A percentile compares a stretch with the other conserved stretches of the same genome.
These are phyloP conservation scores for Zapus hudsonius DNA, from an alignment of 2,113 vertebrate species.

Conservation along the genomic window DNA sequence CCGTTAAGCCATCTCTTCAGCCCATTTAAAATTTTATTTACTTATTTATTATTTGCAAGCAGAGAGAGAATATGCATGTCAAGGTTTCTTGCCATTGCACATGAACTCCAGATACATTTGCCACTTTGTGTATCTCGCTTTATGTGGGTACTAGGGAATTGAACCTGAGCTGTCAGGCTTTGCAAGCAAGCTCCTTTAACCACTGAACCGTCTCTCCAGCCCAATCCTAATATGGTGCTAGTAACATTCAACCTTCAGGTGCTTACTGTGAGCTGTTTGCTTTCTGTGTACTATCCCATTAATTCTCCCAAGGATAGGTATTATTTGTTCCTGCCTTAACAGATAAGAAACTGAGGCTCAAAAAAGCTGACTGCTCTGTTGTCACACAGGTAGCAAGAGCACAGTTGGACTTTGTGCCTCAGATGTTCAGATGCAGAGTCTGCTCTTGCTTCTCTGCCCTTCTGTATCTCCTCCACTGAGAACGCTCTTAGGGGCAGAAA, in stretches of 20 bases:
- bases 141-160: too few species aligned
- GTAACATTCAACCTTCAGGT: rapidly evolving
- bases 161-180: too few species aligned
- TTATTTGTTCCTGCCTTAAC: not conserved
- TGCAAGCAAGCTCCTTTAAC: too few species aligned
- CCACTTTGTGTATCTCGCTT: too few species aligned
- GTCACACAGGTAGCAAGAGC: not conserved
- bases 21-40: too few species aligned
- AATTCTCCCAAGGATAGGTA: not conserved
- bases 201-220: too few species aligned
- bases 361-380: not conserved
- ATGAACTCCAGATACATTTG: too few species aligned
- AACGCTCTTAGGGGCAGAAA: not conserved
- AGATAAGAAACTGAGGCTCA: not conserved
- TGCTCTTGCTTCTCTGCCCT: not conserved
- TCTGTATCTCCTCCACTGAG: not conserved
- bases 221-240: rapidly evolving
- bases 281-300: rapidly evolving
- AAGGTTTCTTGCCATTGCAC: too few species aligned
- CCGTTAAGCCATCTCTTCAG: too few species aligned
- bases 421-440: not conserved
- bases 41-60: too few species aligned
- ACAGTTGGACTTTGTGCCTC: not conserved
- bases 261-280: not conserved
- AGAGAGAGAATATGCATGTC: too few species aligned